Evolutionary conservation across 2,888 invertebrate genomes (phyloP).

Genomic region (Drosophila bunnanda): DNA sequence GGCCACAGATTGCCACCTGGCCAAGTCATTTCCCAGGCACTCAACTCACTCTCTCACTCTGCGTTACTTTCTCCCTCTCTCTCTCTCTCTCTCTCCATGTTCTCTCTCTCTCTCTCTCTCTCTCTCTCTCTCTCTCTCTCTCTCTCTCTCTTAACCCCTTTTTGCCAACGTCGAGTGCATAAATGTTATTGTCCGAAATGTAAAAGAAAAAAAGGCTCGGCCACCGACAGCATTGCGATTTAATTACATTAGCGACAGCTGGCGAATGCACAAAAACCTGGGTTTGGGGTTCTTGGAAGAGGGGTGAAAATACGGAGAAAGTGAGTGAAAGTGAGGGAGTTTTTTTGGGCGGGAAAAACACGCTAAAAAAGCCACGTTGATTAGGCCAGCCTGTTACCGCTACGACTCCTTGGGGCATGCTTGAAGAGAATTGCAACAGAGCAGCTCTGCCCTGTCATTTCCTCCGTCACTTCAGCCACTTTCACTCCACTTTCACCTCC

Average conservation of each 20-base stretch:
- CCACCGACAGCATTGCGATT: conserved; percentile 64
- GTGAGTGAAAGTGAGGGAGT: conserved; percentile 2
- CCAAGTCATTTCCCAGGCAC: conserved; percentile 54
- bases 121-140: no score
- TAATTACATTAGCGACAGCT: conserved; percentile 67
- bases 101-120: not conserved
- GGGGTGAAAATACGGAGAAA: not conserved
- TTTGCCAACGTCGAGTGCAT: conserved; percentile 58
- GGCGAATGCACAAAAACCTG: conserved; percentile 33
- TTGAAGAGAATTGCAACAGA: conserved; percentile 66
- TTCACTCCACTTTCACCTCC: not conserved
- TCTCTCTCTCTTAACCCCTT: not conserved
- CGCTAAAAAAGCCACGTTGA: conserved; percentile 38
- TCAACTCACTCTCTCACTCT: conserved; percentile 4
- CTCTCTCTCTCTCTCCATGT: not conserved
- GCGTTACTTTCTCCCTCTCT: not conserved
- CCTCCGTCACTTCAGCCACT: not conserved
- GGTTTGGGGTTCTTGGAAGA: conserved; percentile 2
- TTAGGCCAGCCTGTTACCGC: conserved; percentile 45
- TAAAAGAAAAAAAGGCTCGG: conserved; percentile 26
- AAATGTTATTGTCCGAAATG: conserved; percentile 71
- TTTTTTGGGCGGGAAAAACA: conserved; percentile 1
- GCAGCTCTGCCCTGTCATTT: conserved; percentile 7
- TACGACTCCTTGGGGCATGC: conserved; percentile 72
- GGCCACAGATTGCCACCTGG: conserved; percentile 70